Evolutionary conservation across 2,797 vertebrate genomes (phyloP).

Genomic region (Tangara arthus): DNA sequence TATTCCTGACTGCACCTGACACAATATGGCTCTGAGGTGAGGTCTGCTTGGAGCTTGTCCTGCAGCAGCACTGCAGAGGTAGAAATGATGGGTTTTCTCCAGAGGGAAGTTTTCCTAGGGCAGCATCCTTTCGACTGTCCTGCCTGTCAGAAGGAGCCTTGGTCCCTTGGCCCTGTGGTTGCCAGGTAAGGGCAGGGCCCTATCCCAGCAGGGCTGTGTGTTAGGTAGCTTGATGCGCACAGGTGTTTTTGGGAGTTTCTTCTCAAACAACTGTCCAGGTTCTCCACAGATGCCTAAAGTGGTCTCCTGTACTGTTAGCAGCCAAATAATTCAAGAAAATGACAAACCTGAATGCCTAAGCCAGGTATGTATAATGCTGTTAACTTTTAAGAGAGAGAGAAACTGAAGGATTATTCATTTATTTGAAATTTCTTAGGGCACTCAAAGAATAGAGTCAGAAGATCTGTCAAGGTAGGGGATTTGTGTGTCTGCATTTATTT

Average conservation of each 20-base stretch:
- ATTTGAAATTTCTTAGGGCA: background rate
- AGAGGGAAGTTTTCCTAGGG: background rate
- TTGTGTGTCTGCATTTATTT: background rate
- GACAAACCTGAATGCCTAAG: background rate
- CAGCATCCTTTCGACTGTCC: background rate
- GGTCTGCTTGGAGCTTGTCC: background rate
- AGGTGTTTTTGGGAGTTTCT: background rate
- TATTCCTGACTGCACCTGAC: background rate
- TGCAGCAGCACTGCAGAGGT: background rate
- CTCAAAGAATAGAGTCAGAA: background rate
- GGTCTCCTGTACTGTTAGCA: background rate
- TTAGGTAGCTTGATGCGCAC: background rate
- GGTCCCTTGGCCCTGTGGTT: background rate
- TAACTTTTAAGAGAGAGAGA: background rate
- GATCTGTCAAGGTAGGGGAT: background rate
- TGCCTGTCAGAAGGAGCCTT: background rate
- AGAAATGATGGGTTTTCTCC: too few species aligned
- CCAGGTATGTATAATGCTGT: background rate
- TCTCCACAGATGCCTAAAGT: background rate
- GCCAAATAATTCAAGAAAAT: background rate
- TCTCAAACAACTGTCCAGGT: background rate
- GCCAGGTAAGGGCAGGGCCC: background rate
- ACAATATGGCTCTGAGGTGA: rapidly evolving
- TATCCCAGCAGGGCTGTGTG: background rate
- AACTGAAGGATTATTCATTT: rapidly evolving